A percentile compares a stretch with the other conserved stretches of the same genome.
Evolutionary conservation across 1,140 invertebrate species (phyloP).

Genomic region (Periplaneta americana): DNA sequence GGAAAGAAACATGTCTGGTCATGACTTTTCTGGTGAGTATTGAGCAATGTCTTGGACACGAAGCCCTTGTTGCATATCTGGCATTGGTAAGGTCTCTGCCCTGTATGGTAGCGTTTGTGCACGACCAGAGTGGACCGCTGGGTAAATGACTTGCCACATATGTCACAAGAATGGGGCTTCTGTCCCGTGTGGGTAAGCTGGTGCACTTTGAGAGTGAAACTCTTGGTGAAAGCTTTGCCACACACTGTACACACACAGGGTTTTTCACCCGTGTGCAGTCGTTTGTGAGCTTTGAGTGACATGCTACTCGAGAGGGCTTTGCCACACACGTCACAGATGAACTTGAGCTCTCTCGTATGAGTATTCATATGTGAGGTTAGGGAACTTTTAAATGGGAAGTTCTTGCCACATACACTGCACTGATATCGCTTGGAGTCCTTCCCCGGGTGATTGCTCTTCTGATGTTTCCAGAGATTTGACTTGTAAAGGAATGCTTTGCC

Average conservation of each 20-base stretch:
- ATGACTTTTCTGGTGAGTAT: not conserved
- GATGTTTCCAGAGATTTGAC: constrained; percentile 22
- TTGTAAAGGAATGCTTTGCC: constrained; percentile 44
- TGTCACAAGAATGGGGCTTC: constrained; percentile 44
- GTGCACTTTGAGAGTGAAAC: constrained; percentile 66
- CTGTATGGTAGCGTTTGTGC: constrained; percentile 70
- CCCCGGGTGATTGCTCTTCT: constrained; percentile 21
- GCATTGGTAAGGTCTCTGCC: constrained; percentile 69
- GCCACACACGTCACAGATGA: constrained; percentile 40
- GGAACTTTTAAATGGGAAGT: not conserved
- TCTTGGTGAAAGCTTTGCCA: constrained; percentile 47
- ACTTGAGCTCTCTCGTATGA: constrained; percentile 34
- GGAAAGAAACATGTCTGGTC: not conserved
- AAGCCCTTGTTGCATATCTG: constrained; percentile 59
- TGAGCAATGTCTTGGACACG: constrained; percentile 6
- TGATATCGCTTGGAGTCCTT: constrained; percentile 25
- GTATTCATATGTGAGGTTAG: not conserved
- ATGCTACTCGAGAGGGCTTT: constrained; percentile 39
- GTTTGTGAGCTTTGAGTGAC: constrained; percentile 46
- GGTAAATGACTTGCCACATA: constrained; percentile 71
- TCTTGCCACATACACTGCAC: not conserved
- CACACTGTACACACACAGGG: constrained; percentile 38
- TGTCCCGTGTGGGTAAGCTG: constrained; percentile 33
- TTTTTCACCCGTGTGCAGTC: constrained; percentile 45
- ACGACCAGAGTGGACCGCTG: constrained; percentile 71